These are phyloP conservation scores for Andricus quercusramuli DNA, from an alignment of 2,888 invertebrate genomes.

Conservation along the genomic window DNA sequence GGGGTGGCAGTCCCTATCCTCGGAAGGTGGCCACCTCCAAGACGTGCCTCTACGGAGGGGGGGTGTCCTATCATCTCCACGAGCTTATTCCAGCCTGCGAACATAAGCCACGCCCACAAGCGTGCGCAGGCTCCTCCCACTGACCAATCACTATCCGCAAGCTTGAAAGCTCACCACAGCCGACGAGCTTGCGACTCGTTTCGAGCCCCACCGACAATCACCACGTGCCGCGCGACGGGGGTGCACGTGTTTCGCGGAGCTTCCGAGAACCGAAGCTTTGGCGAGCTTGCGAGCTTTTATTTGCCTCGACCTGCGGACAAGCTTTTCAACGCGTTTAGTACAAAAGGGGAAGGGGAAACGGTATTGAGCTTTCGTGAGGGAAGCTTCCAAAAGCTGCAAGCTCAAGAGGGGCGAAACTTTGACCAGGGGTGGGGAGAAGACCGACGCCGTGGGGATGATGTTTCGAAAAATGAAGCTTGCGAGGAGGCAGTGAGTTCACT, in stretches of 20 bases:
- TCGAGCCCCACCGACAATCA: conserved; percentile 72
- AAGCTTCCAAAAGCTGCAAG: background rate
- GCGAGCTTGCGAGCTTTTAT: conserved; percentile 44
- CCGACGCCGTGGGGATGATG: conserved; percentile 11
- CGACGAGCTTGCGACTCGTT: conserved; percentile 68
- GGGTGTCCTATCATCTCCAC: conserved; percentile 73
- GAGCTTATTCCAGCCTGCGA: conserved; percentile 72
- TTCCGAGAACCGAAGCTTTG: conserved; percentile 57
- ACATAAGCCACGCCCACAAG: conserved; percentile 72
- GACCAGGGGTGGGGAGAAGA: conserved; percentile 15
- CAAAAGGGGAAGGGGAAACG: background rate
- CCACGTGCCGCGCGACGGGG: conserved; percentile 77
- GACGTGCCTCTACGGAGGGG: conserved; percentile 67
- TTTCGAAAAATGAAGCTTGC: background rate
- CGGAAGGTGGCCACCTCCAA: conserved; percentile 70
- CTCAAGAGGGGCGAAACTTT: background rate
- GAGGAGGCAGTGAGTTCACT: conserved; percentile 3
- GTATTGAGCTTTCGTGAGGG: conserved; percentile 1
- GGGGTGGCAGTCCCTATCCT: conserved; percentile 49
- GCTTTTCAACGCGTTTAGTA: background rate
- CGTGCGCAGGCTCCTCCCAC: conserved; percentile 76
- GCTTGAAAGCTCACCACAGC: conserved; percentile 68
- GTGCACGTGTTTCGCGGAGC: conserved; percentile 73
- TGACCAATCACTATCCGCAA: conserved; percentile 72
- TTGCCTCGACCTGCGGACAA: background rate